Conservation (phyloP, 2,113 vertebrate genomes). For the Mormyrus lacerda region DNA sequence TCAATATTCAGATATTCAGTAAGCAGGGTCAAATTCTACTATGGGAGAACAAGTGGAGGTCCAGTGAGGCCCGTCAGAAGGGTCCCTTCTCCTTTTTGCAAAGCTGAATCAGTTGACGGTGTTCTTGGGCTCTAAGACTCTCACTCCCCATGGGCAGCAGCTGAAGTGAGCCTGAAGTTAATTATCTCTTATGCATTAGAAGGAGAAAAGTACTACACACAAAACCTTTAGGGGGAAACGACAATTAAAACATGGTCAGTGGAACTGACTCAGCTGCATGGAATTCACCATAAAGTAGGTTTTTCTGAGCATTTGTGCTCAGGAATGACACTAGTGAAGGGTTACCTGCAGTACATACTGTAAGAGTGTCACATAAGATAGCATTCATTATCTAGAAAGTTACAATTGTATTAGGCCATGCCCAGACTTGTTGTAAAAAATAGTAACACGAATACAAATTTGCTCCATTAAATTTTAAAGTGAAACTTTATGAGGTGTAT, state of each 20-base stretch:
- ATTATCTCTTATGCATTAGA: conserved; percentile 31
- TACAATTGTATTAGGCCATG: neutral
- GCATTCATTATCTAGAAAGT: neutral
- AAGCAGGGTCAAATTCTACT: neutral
- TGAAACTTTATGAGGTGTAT: neutral
- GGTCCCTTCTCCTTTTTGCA: neutral
- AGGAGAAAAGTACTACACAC: neutral
- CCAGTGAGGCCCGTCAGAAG: neutral
- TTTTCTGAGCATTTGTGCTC: neutral
- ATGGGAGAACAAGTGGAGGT: neutral
- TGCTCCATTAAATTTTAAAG: neutral
- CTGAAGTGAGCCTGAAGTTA: conserved; percentile 22
- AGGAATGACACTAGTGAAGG: neutral
- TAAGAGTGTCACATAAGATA: neutral
- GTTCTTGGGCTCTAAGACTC: neutral
- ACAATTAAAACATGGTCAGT: neutral
- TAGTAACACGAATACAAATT: neutral
- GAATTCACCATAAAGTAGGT: neutral
- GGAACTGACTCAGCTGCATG: neutral
- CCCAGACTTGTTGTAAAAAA: neutral
- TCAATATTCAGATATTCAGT: neutral
- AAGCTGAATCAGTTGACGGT: neutral
- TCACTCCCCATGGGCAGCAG: conserved; percentile 5
- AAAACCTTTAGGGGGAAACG: neutral
- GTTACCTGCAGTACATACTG: neutral